Conservation (phyloP, 2,113 vertebrate species). For the Ceyx margarethae region DNA sequence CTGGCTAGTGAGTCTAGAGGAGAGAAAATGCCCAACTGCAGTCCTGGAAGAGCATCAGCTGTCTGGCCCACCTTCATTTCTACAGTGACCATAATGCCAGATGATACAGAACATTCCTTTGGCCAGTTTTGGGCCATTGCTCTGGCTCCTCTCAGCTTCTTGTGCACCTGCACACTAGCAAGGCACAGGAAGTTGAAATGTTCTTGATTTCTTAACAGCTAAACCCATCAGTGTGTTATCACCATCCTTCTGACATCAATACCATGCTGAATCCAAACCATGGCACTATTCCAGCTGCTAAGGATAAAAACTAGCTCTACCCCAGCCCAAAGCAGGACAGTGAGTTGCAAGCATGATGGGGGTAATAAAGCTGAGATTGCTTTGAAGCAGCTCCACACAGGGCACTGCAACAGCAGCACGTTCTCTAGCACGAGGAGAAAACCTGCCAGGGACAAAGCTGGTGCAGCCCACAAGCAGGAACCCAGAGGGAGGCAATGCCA, state of each 20-base stretch:
- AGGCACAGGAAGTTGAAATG: background rate
- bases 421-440: background rate
- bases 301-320: background rate
- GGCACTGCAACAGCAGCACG: background rate
- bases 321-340: background rate
- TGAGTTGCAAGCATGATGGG: background rate
- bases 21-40: background rate
- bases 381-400: fast-evolving
- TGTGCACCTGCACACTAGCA: background rate
- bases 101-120: background rate
- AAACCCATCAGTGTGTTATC: background rate
- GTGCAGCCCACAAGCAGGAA: background rate
- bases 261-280: background rate
- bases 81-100: background rate
- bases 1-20: background rate
- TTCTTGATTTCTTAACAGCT: background rate
- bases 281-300: background rate
- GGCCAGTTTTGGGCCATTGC: background rate
- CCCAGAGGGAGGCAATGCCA: background rate
- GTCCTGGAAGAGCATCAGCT: background rate
- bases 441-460: fast-evolving
- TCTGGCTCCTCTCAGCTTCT: background rate
- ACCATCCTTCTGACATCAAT: background rate
- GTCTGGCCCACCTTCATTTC: background rate
- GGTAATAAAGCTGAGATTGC: background rate